These are phyloP conservation scores for Oceanodroma tethys DNA, from an alignment of 2,113 vertebrate species.

Conservation along the genomic window DNA sequence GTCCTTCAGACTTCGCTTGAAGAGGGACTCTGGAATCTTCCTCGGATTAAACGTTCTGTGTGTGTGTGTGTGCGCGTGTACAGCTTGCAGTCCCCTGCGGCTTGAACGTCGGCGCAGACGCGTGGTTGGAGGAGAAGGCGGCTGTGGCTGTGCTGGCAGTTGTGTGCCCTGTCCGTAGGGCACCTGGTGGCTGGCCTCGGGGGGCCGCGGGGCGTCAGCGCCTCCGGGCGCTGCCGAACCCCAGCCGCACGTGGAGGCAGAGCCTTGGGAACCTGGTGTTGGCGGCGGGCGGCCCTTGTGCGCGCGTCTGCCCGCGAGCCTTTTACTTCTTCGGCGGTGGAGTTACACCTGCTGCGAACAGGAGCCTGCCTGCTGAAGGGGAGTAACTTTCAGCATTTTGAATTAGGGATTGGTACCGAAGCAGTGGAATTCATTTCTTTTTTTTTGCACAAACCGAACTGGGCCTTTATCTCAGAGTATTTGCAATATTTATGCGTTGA, in stretches of 20 bases:
- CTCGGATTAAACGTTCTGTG: background rate
- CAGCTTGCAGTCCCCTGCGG: background rate
- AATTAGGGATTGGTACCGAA: background rate
- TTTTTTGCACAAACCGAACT: background rate
- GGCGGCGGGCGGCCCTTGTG: too few species aligned
- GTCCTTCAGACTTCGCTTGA: background rate
- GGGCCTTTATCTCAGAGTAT: background rate
- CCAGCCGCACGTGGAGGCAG: background rate
- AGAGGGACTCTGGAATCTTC: background rate
- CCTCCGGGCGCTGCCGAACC: background rate
- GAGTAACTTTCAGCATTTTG: background rate
- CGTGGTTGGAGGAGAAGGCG: background rate
- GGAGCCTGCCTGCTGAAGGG: background rate
- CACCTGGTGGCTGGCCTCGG: rapidly evolving
- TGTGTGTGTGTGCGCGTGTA: background rate
- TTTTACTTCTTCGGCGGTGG: background rate
- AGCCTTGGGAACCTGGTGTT: background rate
- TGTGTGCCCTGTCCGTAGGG: background rate
- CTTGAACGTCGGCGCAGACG: rapidly evolving
- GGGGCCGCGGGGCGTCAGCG: background rate
- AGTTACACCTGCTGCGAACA: background rate
- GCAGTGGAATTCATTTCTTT: background rate
- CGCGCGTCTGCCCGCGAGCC: rapidly evolving
- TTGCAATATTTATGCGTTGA: background rate
- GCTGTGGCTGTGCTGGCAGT: background rate